Evolutionary conservation across 2,888 invertebrate species (phyloP), one percentile per base, ranked within the genome.

Genomic region (Andrena bicolor): DNA sequence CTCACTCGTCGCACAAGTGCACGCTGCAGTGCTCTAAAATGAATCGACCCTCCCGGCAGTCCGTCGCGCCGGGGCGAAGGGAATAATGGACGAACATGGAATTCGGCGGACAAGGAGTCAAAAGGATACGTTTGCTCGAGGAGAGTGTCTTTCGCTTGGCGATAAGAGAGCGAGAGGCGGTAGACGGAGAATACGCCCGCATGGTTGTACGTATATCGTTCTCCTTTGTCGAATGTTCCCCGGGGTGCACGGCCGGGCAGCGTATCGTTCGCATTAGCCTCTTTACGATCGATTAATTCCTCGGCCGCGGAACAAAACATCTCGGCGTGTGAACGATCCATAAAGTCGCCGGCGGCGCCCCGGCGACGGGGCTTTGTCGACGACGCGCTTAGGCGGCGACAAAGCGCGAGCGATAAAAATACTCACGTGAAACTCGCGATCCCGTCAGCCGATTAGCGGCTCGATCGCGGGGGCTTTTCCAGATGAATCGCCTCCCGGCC

Each of bases 211-310:
- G 20, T 56, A 63, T 79, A 76, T 72, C 75, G 78, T 58, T 79
- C 70, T 76, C 82, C 80, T 87, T 87, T 86, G 87, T 86, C 79
- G 70, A 86, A 83, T 83, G 80, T 80, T 80, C 73, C 66, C 49
- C 70, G 30, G 56, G 58, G 65, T 78, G 80, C 84, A 66, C 84
- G 80, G 80, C 66, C 78, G 68, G 84, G 58, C 74, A 76, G 76
- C 72, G 77, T 77, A 83, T 87, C 76, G 81, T 81, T 86, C 80
- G 80, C 86, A 80, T 86, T 88, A 88, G 82, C 84, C 81, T 77
- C 71, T 76, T 84, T 80, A 82, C 82, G 82, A 81, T 76, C 88
- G 84, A 87, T 87, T 86, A 86, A 86, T 84, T 86, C 82, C 79
- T 86, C 80, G 86, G 79, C 74, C 69, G 79, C 71, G 76, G 78